Base-by-base conservation (phyloP, 2,797 vertebrate genomes). In the Phrynocephalus forsythii region DNA sequence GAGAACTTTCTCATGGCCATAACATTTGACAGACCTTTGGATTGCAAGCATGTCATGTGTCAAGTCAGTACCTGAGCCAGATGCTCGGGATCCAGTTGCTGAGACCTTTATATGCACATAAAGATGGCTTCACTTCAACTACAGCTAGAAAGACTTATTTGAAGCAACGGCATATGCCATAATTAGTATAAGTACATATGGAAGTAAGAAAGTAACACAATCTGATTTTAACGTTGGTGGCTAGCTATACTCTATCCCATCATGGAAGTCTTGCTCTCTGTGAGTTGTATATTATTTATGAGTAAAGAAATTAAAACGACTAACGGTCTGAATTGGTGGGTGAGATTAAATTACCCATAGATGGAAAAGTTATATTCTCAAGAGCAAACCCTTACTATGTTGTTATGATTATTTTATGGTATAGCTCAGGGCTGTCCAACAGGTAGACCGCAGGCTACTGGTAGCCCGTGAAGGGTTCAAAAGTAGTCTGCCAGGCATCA, bases 101-200 rank as follows among this genome's bases (percentile, higher is more conserved):
- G 33, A 5, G 28, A 1, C 6, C 63, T 86, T 52, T 38, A 38
- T 3, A 8, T 2, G 13, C 0, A 13, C 11, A 16, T 0, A 18
- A 26, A 15, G 28, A 11, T 11, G 56, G 8, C 30, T 48, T 50
- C 3, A 10, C 10, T 5, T 56, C 67, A 66, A n/a, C 69, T 88
- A 93, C 90, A 91, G 91, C 88, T 89, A 95, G 86, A 94, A 88
- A 94, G 94, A 82, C 92, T 92, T 89, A 87, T 93, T 94, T 91
- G 88, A 90, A 90, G 15, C 0, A 0, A 86, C 30, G 13, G n/a
- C n/a, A 72, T 1, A 72, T 72, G 66, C 87, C 91, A 22, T 89
- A 92, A 82, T 94, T 89, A 92, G 80, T 82, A 82, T 52, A 67
- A 9, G 28, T 48, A 60, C 60, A 8, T 86, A 38, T 80, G 52